These are phyloP conservation scores for Crambe crambe DNA, from an alignment of 37 sponge, comb jelly and placozoan genomes.

Conservation along the genomic window DNA sequence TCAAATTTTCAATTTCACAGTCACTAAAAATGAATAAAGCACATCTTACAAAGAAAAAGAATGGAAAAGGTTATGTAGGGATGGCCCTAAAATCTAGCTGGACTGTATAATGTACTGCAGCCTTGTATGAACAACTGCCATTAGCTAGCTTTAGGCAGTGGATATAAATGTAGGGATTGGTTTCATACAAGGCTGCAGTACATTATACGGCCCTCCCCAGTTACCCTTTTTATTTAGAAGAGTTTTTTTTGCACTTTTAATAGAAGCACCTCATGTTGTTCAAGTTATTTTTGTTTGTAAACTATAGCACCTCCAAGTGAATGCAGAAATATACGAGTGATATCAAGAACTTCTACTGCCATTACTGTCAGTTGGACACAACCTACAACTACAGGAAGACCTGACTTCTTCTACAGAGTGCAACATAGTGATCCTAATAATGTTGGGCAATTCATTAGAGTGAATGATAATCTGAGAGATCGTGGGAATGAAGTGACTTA, in stretches of 20 bases:
- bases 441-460: background rate
- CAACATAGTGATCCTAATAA: conserved; percentile 8
- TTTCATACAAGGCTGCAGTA: no score
- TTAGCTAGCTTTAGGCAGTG: no score
- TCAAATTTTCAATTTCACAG: no score
- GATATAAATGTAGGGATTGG: no score
- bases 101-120: no score
- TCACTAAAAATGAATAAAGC: no score
- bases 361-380: background rate
- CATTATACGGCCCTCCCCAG: no score
- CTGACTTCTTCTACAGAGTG: conserved; percentile 21
- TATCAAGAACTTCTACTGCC: background rate
- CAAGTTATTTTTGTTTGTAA: background rate
- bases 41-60: no score
- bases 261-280: background rate
- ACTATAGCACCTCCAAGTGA: conserved; percentile 9
- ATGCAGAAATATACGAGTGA: background rate
- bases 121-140: no score
- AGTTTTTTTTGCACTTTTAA: background rate
- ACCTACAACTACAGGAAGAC: background rate
- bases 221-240: no score
- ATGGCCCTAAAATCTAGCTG: no score
- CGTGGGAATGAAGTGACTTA: background rate
- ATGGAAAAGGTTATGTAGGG: no score
- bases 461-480: background rate